These are phyloP conservation scores for Hipparchia sbordonii DNA, from an alignment of 2,888 invertebrate genomes.

Conservation along the genomic window DNA sequence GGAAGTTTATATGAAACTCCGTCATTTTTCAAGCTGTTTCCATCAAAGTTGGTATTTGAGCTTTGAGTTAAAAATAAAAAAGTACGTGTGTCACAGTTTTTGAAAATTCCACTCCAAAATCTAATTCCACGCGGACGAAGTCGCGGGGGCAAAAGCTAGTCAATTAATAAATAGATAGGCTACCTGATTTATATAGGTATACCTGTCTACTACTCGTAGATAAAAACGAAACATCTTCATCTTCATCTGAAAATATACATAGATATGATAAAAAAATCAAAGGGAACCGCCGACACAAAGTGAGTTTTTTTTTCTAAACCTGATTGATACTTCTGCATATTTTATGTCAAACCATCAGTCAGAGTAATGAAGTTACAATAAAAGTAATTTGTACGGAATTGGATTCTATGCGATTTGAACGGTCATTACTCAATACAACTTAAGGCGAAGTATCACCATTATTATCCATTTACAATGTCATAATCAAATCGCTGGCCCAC, in stretches of 20 bases:
- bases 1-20: too few relatives aligned
- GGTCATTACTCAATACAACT: constrained; percentile 62
- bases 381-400: constrained; percentile 53
- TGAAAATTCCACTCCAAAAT: too few relatives aligned
- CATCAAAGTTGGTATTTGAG: too few relatives aligned
- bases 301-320: constrained; percentile 6
- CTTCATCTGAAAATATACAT: not conserved
- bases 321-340: constrained; percentile 51
- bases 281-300: constrained; percentile 3
- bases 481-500: too few relatives aligned
- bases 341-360: constrained; percentile 53
- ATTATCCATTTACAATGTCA: not conserved
- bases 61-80: too few relatives aligned
- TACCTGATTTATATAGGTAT: too few relatives aligned
- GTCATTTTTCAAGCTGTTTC: too few relatives aligned
- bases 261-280: constrained; percentile 7
- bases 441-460: constrained; percentile 22
- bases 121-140: too few relatives aligned
- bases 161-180: too few relatives aligned
- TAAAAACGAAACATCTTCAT: not conserved
- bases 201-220: not conserved
- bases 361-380: constrained; percentile 47
- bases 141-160: too few relatives aligned
- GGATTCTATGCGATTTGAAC: constrained; percentile 66
- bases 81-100: too few relatives aligned